Percentiles rank a stretch among this genome's conserved stretches.
Conservation (phyloP, 2,113 vertebrate genomes). For the Phainopepla nitens region DNA sequence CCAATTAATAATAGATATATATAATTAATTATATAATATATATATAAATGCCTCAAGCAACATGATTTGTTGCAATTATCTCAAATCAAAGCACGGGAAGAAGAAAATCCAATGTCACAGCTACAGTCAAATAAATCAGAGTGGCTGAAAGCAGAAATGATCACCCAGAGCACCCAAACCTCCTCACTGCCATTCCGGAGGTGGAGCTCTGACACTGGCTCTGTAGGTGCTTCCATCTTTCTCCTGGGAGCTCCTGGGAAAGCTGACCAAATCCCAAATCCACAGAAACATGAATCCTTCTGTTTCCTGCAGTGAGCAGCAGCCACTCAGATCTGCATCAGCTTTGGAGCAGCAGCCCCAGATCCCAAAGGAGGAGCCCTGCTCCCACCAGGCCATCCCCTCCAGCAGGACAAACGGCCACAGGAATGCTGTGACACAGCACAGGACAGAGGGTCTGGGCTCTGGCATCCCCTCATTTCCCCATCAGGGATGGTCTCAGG, state of each 20-base stretch:
- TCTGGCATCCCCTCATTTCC: rapidly evolving
- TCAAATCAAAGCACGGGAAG: background rate
- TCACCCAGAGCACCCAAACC: background rate
- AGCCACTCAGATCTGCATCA: background rate
- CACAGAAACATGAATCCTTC: background rate
- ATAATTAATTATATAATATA: too few relatives aligned
- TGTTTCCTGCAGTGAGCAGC: background rate
- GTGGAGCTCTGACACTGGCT: rapidly evolving
- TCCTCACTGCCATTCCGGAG: background rate
- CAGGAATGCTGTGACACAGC: background rate
- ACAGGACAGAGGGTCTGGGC: background rate
- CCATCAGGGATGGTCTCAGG: background rate
- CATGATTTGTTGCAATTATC: background rate
- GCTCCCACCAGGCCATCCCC: background rate
- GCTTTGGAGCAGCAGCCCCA: background rate
- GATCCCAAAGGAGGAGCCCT: rapidly evolving
- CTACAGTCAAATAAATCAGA: background rate
- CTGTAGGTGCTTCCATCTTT: background rate
- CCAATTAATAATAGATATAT: background rate
- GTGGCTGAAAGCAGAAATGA: background rate
- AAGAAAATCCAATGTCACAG: background rate
- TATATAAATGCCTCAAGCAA: background rate
- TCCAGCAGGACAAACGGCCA: background rate
- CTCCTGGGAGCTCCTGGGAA: background rate
- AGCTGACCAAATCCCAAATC: background rate